Conservation (phyloP, 2,113 vertebrate species). For the Octodon degus region DNA sequence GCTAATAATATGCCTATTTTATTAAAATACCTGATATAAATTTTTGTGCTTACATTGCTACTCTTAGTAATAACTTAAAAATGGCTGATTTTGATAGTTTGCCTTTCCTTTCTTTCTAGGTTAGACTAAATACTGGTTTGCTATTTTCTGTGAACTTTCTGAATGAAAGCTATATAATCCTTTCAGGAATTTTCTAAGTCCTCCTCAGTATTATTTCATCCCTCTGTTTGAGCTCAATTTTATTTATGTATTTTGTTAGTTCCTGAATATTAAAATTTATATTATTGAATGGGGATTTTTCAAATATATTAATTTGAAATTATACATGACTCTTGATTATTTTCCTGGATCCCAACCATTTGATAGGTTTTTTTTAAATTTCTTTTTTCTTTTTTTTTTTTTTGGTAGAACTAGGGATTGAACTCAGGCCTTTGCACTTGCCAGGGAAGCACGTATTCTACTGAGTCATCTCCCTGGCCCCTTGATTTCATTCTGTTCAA, state of each 20-base stretch:
- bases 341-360: neutral
- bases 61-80: neutral
- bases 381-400: too few species aligned
- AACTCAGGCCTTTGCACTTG: too few species aligned
- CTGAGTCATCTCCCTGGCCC: too few species aligned
- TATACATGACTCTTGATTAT: neutral
- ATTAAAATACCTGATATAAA: neutral
- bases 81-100: neutral
- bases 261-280: neutral
- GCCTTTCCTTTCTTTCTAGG: neutral
- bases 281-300: neutral
- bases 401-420: too few species aligned
- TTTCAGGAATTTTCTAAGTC: neutral
- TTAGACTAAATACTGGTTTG: neutral
- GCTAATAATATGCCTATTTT: neutral
- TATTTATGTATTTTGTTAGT: neutral
- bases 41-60: neutral
- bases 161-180: neutral
- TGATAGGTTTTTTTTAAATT: neutral
- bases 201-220: neutral
- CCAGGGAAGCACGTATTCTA: too few species aligned
- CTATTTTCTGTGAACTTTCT: neutral
- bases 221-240: neutral
- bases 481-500: neutral
- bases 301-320: neutral